Percentiles rank a stretch among this genome's conserved stretches.
These are phyloP conservation scores for Hippocampus kuda DNA, from an alignment of 2,797 vertebrate genomes.

Conservation along the genomic window DNA sequence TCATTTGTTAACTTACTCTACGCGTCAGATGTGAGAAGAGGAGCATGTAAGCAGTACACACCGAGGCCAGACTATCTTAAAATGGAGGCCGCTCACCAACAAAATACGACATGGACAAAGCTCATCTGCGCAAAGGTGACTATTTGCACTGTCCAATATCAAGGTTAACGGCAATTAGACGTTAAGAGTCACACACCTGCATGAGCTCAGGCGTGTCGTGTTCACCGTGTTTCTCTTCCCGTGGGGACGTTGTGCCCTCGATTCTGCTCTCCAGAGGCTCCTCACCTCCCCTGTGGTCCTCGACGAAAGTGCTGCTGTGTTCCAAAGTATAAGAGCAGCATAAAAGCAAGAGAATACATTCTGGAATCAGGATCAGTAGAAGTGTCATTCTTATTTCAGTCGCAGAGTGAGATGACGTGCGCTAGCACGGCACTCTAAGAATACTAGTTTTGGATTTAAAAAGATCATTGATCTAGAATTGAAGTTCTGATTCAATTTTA, in stretches of 20 bases:
- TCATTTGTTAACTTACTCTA: not conserved
- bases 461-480: not conserved
- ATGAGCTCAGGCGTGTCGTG: conserved; percentile 66
- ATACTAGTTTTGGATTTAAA: not conserved
- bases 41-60: not conserved
- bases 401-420: not conserved
- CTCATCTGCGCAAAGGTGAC: not conserved
- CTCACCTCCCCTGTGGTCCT: conserved; percentile 64
- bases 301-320: conserved; percentile 72
- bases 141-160: not conserved
- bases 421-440: not conserved
- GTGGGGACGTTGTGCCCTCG: conserved; percentile 70
- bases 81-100: not conserved
- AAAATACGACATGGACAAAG: not conserved
- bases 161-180: not conserved
- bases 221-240: conserved; percentile 75
- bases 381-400: not conserved
- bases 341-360: not conserved
- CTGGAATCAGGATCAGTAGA: not conserved
- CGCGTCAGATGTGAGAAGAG: not conserved
- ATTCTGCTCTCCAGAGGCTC: conserved; percentile 68
- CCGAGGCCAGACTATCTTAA: too few relatives aligned
- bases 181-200: not conserved
- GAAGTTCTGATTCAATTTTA: not conserved
- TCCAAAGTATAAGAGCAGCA: conserved; percentile 21